These are phyloP conservation scores for Aspidiotus destructor DNA, from an alignment of 2,888 invertebrate genomes.

Conservation along the genomic window DNA sequence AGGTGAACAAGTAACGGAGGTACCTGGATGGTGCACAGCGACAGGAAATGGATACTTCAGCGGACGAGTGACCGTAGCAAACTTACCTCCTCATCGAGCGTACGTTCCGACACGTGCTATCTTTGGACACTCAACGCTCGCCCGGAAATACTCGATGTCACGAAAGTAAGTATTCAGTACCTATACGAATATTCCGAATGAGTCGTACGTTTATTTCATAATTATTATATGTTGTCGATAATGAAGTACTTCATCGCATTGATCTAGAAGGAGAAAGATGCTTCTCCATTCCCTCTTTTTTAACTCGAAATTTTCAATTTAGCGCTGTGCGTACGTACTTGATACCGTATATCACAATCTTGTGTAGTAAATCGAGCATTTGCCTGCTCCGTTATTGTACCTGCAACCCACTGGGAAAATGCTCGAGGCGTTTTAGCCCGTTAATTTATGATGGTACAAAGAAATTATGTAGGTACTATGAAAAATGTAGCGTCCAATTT, in stretches of 20 bases:
- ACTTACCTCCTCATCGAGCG: constrained; percentile 17
- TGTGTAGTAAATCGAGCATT: too few relatives aligned
- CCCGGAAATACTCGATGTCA: constrained; percentile 31
- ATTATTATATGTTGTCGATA: not conserved
- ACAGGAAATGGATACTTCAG: constrained; percentile 27
- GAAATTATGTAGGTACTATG: too few relatives aligned
- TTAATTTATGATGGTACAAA: too few relatives aligned
- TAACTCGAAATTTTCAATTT: too few relatives aligned
- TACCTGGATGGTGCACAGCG: not conserved
- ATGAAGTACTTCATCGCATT: not conserved
- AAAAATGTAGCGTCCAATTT: too few relatives aligned
- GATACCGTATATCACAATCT: too few relatives aligned
- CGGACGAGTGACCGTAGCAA: constrained; percentile 21
- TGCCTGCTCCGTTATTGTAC: too few relatives aligned
- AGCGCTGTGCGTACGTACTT: too few relatives aligned
- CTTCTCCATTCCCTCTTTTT: too few relatives aligned
- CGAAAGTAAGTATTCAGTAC: constrained; percentile 6
- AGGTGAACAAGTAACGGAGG: not conserved
- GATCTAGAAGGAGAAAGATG: not conserved
- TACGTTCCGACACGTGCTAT: constrained; percentile 25
- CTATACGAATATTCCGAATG: not conserved
- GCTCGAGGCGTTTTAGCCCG: too few relatives aligned
- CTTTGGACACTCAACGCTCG: too few relatives aligned
- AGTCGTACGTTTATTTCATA: not conserved
- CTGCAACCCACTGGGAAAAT: too few relatives aligned